Base-by-base conservation (phyloP, 2,888 invertebrate genomes). In the Fabriciana adippe region DNA sequence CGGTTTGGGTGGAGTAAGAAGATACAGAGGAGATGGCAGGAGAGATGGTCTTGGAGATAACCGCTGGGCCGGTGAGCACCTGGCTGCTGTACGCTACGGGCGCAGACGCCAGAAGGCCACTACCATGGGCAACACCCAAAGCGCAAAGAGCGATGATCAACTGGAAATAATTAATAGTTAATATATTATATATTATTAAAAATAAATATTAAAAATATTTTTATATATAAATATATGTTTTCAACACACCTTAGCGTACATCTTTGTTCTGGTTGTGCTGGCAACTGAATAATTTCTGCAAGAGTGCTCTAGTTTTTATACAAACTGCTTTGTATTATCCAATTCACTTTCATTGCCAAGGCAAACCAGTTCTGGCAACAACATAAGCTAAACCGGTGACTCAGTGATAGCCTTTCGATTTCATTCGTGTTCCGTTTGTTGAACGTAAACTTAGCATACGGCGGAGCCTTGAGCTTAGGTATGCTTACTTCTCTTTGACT, bases 141-240 rank as follows among this genome's bases (percentile, higher is more conserved):
- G 93, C 88, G 82, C 94, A 93, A 79, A 93, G 93, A 77, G 95
- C 87, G 73, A 94, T 85, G 83, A 95, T 88, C 78, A 94, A 83
- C 94, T 91, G 82, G 5, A 64, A 72, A 67, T 41, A 66, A 69
- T 48, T 8, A 51, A 66, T n/a, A 35, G 11, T 54, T 57, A 45
- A 60, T 64, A 64, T 31, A 14, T 48, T 59, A 48, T 41, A 16
- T 15, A 16, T 16, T n/a, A n/a, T 16, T 51, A 15, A n/a, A 60
- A 3, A 35, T 51, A 47, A 62, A 48, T 62, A 14, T 55, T 11
- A 35, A 8, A 60, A 64, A 45, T 56, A 57, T 61, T 54, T 45
- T 26, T 5, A 55, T 54, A 56, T 54, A 48, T 66, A 57, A 67
- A 57, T 63, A 48, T 18, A 54, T 41, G 65, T 48, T 66, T 18